phyloP scores from a whole-genome alignment of 2,888 invertebrate species.

The Elgonia sp. region DNA sequence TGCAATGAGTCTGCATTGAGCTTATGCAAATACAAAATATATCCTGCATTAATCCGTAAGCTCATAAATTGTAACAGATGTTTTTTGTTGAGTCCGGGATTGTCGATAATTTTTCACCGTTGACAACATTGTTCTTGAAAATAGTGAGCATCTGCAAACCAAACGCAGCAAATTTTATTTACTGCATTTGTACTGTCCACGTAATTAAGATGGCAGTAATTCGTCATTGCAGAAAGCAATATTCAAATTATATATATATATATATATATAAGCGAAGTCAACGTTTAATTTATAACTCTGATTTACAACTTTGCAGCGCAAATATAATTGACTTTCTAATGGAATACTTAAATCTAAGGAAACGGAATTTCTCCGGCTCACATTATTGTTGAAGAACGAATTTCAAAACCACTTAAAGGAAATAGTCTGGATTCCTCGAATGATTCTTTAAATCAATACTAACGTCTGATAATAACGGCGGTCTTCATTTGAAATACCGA shows the following conservation, averaged over 20 bases:
- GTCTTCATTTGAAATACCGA: constrained; percentile 64
- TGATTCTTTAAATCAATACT: constrained; percentile 61
- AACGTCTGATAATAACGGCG: constrained; percentile 44
- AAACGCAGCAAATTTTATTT: constrained; percentile 31
- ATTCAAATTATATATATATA: constrained; percentile 57
- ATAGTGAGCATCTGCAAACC: constrained; percentile 36
- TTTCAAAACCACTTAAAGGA: constrained; percentile 57
- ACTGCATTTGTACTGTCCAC: constrained; percentile 36
- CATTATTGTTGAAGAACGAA: constrained; percentile 49
- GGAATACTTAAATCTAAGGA: constrained; percentile 48
- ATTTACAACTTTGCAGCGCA: constrained; percentile 44
- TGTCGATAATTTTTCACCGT: constrained; percentile 68
- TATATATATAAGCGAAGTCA: constrained; percentile 41
- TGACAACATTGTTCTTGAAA: constrained; percentile 44
- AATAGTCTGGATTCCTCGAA: constrained; percentile 44
- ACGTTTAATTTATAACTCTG: constrained; percentile 46
- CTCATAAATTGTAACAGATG: constrained; percentile 67
- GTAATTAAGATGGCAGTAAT: constrained; percentile 55
- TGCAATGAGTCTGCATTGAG: constrained; percentile 40
- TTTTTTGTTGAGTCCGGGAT: constrained; percentile 46
- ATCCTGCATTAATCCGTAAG: constrained; percentile 58
- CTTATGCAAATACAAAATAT: constrained; percentile 61
- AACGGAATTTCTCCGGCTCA: constrained; percentile 31
- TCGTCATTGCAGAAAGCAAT: constrained; percentile 31
- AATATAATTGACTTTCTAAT: constrained; percentile 62